Evolutionary conservation across 2,797 vertebrate species (phyloP), one percentile per base, ranked within the genome.

Genomic region (Diplodus puntazzo): DNA sequence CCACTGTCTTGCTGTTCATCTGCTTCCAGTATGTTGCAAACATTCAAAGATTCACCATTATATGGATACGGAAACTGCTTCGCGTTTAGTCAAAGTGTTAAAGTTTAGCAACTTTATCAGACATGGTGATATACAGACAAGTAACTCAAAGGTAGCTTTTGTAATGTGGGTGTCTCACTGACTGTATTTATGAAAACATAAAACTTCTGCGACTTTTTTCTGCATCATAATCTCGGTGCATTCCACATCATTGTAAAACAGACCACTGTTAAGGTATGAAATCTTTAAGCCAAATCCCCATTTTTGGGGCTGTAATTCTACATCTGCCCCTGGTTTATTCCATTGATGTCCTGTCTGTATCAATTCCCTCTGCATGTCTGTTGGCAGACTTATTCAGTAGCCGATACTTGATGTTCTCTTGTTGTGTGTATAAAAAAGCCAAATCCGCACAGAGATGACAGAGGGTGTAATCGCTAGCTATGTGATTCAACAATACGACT

Each of bases 401-500:
- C 90, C 69, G 83, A 82, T 87, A 81, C 86, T 91, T 87, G 78
- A 91, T 87, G 91, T 87, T 85, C 87, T 85, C 87, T 87, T 84
- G 81, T 90, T 91, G 85, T 87, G 83, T 79, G 76, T 77, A 68
- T 78, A 82, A 88, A 84, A 88, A 89, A 82, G 82, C 88, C 87
- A 94, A 95, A 95, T 95, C 94, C 83, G 60, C 30, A 48, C 66
- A 18, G 88, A 94, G 92, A 95, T 95, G 95, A 95, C 95, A 95
- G 95, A 95, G 95, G 94, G 95, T 95, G 95, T 96, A 96, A 96
- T 96, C 94, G 91, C 76, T 18, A 89, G 94, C 95, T 94, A 91
- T 96, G 95, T 95, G 95, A 95, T 92, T 93, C 87, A 93, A 95
- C 95, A 96, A 95, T 94, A 87, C 88, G 49, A 87, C 90, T 94